A percentile compares a stretch with the other conserved stretches of the same genome.
These are phyloP conservation scores for Zaprionus kolodkinae DNA, from an alignment of 1,140 invertebrate species.

Conservation along the genomic window DNA sequence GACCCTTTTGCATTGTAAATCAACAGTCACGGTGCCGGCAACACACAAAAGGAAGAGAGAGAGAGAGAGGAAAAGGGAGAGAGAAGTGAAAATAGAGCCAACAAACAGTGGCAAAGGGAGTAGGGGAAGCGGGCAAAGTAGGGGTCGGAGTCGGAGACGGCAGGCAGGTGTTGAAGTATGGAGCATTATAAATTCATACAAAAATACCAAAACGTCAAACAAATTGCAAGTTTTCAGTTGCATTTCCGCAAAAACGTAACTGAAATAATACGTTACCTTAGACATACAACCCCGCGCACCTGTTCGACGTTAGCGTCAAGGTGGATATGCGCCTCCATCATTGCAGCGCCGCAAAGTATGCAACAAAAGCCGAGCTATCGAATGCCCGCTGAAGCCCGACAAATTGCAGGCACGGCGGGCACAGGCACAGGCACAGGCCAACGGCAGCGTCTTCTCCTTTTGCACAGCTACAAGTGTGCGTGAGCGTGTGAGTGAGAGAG, in stretches of 20 bases:
- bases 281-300: slow-evolving; percentile 1
- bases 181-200: slow-evolving; percentile 78
- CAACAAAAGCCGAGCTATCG: slow-evolving; percentile 59
- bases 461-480: neutral
- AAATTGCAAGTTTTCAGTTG: slow-evolving; percentile 83
- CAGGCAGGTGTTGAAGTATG: slow-evolving; percentile 72
- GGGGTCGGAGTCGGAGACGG: neutral
- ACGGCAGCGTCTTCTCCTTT: slow-evolving; percentile 57
- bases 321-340: neutral
- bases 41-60: slow-evolving; percentile 10
- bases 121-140: slow-evolving; percentile 1
- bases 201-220: slow-evolving; percentile 80
- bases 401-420: slow-evolving; percentile 80
- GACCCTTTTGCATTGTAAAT: slow-evolving; percentile 53
- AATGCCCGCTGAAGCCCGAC: slow-evolving; percentile 60
- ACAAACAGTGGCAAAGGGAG: slow-evolving; percentile 47
- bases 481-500: neutral
- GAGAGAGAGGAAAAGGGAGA: neutral
- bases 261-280: slow-evolving; percentile 74
- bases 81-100: slow-evolving; percentile 31
- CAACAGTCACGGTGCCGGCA: slow-evolving; percentile 38
- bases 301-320: neutral
- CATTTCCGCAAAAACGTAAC: slow-evolving; percentile 81
- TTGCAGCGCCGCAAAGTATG: slow-evolving; percentile 40
- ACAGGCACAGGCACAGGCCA: slow-evolving; percentile 69